Evolutionary conservation across 1,140 invertebrate species (phyloP), one percentile per base, ranked within the genome.

Genomic region (Drosophila ercepeae): DNA sequence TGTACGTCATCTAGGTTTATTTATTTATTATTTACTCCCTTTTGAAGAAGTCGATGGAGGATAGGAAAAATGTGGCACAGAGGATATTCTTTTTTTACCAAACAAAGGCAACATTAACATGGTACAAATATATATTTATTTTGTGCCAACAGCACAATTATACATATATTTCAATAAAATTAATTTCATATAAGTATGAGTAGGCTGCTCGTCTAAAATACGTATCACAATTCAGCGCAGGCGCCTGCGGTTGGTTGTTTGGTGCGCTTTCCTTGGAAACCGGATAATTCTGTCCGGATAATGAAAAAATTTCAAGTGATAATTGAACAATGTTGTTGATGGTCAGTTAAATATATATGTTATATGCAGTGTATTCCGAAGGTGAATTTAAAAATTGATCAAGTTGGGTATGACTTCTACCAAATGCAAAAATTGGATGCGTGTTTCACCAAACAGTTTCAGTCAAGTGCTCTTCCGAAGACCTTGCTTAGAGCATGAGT

Each of bases 171-270:
- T n/a, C 4, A 19, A 48, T 64, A 68, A 63, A 57, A 60, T 55
- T 61, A 42, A 14, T 63, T 61, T 50, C 2, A n/a, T 29, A 29
- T 32, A 11, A 11, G 29, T 75, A 65, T 64, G 45, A 52, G 36
- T 68, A 46, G 49, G 61, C 55, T 51, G 81, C 46, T 14, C 48
- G 46, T 50, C 57, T 77, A 61, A 65, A 76, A 61, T 76, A 70
- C 63, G 76, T 86, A 86, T 86, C 82, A 86, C 81, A 88, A 32
- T 65, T 54, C 50, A 67, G 59, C 89, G 55, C 59, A 32, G 39
- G 45, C 23, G 19, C 14, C 53, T 25, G 34, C 16, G 51, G 19
- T 16, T 19, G 36, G 39, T 18, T 42, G 8, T 42, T 42, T 8
- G 39, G 16, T 51, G 54, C 1, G 18, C 44, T 21, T 4, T 21